A percentile compares a stretch with the other conserved stretches of the same genome.
Conservation (phyloP, 2,888 invertebrate species). For the Charanyca ferruginea region DNA sequence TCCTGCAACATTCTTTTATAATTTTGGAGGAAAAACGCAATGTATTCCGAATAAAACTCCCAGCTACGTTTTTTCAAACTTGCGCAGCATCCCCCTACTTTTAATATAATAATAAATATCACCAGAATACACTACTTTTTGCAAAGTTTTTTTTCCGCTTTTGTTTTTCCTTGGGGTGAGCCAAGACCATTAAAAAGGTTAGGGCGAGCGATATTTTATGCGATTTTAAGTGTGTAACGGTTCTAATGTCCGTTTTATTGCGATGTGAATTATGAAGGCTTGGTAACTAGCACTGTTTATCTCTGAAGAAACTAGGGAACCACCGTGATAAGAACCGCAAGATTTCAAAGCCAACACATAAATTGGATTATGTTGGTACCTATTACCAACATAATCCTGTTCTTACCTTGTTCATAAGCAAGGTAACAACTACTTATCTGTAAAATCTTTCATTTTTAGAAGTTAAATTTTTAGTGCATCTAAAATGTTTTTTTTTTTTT, state of each 20-base stretch:
- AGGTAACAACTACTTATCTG: too few species aligned
- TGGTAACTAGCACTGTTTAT: conserved; percentile 44
- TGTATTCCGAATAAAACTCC: conserved; percentile 33
- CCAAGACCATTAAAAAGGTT: conserved; percentile 88
- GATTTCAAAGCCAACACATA: too few species aligned
- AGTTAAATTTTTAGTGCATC: too few species aligned
- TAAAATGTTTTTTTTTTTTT: too few species aligned
- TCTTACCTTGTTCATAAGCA: too few species aligned
- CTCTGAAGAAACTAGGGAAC: conserved; percentile 17
- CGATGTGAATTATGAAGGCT: conserved; percentile 77
- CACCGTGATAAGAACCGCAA: too few species aligned
- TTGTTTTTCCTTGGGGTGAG: conserved; percentile 87
- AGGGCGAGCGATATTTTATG: conserved; percentile 88
- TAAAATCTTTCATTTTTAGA: too few species aligned
- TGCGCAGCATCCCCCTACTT: conserved; percentile 75
- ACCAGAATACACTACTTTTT: conserved; percentile 86
- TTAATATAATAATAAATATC: conserved; percentile 90
- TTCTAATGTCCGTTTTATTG: conserved; percentile 85
- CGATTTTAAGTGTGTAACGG: conserved; percentile 89
- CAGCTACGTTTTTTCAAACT: conserved; percentile 41
- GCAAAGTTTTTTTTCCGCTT: conserved; percentile 80
- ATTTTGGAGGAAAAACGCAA: conserved; percentile 29
- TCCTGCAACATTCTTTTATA: neutral
- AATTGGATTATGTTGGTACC: too few species aligned
- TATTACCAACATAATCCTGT: too few species aligned